phyloP scores from a whole-genome alignment of 2,888 invertebrate species.

The Polydrusus pterygomalis region DNA sequence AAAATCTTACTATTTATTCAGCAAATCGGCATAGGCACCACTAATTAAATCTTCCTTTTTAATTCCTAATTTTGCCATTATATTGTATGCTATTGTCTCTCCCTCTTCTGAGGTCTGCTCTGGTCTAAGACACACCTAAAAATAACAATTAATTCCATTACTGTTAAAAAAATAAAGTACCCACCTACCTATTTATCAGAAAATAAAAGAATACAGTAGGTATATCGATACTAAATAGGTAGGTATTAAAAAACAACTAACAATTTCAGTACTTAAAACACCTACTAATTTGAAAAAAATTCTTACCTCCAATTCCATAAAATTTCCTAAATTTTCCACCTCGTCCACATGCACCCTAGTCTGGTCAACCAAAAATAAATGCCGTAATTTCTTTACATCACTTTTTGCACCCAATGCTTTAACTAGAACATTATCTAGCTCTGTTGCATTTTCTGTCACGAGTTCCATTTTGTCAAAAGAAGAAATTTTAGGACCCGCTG shows the following conservation, averaged over 20 bases:
- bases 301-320: slow-evolving; percentile 88
- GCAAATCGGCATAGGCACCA: slow-evolving; percentile 84
- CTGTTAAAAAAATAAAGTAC: neutral
- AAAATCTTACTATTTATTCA: neutral
- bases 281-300: too few relatives aligned
- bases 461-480: slow-evolving; percentile 80
- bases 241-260: too few relatives aligned
- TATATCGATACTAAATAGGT: too few relatives aligned
- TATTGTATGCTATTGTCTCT: slow-evolving; percentile 79
- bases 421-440: slow-evolving; percentile 74
- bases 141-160: too few relatives aligned
- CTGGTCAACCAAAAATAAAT: slow-evolving; percentile 85
- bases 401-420: slow-evolving; percentile 82
- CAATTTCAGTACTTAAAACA: too few relatives aligned
- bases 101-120: slow-evolving; percentile 82
- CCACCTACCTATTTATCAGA: too few relatives aligned
- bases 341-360: slow-evolving; percentile 92
- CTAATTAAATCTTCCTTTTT: slow-evolving; percentile 78
- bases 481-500: slow-evolving; percentile 86
- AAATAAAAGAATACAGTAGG: too few relatives aligned
- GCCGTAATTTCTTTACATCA: slow-evolving; percentile 83
- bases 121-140: slow-evolving; percentile 67
- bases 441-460: slow-evolving; percentile 73
- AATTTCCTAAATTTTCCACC: slow-evolving; percentile 86
- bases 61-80: slow-evolving; percentile 82